These are phyloP conservation scores for Drosophila emarginata DNA, from an alignment of 2,888 invertebrate genomes.

Conservation along the genomic window DNA sequence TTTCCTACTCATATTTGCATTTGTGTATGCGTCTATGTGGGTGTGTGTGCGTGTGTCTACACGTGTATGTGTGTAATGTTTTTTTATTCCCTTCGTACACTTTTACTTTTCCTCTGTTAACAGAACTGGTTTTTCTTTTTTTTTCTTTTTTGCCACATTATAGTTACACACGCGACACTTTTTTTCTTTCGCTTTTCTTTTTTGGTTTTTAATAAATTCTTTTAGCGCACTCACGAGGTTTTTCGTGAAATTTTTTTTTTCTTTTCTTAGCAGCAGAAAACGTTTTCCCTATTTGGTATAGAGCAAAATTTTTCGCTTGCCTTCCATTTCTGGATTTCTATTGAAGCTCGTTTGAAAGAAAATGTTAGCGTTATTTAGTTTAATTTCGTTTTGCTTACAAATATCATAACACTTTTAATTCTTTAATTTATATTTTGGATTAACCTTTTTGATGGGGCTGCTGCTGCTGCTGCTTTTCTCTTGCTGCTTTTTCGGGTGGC, in stretches of 20 bases:
- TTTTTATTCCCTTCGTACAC: conserved; percentile 53
- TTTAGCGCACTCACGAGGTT: conserved; percentile 30
- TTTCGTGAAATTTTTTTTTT: conserved; percentile 40
- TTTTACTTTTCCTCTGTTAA: conserved; percentile 71
- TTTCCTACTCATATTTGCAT: conserved; percentile 28
- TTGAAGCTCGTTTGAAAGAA: conserved; percentile 7
- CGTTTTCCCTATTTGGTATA: conserved; percentile 71
- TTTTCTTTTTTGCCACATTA: conserved; percentile 23
- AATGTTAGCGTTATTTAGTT: neutral
- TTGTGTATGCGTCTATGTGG: conserved; percentile 23
- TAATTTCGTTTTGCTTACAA: neutral
- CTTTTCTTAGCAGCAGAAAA: conserved; percentile 46
- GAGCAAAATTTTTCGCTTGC: conserved; percentile 68
- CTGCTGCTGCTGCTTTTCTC: conserved; percentile 59
- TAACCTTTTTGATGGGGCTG: conserved; percentile 58
- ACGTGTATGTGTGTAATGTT: conserved; percentile 49
- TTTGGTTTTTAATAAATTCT: conserved; percentile 22
- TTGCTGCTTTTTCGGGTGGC: conserved; percentile 68
- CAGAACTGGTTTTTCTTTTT: conserved; percentile 16
- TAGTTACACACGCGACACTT: conserved; percentile 20
- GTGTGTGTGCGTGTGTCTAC: conserved; percentile 49
- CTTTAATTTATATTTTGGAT: neutral
- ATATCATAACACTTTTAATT: conserved; percentile 1
- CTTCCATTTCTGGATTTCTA: conserved; percentile 18
- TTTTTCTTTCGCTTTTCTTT: conserved; percentile 25